phyloP scores from a whole-genome alignment of 2,797 vertebrate genomes.

The Urocyon cinereoargenteus region DNA sequence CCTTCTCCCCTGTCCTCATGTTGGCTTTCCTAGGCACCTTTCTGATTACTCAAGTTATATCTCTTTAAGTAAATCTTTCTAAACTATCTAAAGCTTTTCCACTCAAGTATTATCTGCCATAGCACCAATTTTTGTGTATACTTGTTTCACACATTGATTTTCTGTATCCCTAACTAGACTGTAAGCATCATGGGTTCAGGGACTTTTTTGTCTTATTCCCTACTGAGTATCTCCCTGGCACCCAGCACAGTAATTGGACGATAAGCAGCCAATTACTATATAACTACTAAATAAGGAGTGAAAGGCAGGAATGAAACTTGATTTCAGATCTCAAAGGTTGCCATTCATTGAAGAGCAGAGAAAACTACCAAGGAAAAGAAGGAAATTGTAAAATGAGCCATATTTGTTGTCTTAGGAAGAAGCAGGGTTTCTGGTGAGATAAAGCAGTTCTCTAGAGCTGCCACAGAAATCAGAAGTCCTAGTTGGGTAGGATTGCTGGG shows the following conservation, averaged over 20 bases:
- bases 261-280: neutral
- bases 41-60: neutral
- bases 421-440: neutral
- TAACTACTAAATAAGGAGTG: neutral
- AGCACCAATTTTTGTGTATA: neutral
- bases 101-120: neutral
- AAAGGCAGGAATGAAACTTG: neutral
- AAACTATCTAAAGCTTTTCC: neutral
- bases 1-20: fast-evolving
- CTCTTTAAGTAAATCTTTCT: neutral
- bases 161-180: neutral
- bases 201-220: neutral
- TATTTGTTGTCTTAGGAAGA: neutral
- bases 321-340: neutral
- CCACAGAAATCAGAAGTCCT: neutral
- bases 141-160: neutral
- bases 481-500: neutral
- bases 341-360: neutral
- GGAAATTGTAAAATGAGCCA: neutral
- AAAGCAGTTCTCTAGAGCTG: neutral
- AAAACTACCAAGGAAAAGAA: neutral
- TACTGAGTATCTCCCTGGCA: neutral
- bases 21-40: too few species aligned
- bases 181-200: neutral
- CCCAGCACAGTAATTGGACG: neutral